phyloP scores from a whole-genome alignment of 2,113 vertebrate genomes.

The Saimiri boliviensis region DNA sequence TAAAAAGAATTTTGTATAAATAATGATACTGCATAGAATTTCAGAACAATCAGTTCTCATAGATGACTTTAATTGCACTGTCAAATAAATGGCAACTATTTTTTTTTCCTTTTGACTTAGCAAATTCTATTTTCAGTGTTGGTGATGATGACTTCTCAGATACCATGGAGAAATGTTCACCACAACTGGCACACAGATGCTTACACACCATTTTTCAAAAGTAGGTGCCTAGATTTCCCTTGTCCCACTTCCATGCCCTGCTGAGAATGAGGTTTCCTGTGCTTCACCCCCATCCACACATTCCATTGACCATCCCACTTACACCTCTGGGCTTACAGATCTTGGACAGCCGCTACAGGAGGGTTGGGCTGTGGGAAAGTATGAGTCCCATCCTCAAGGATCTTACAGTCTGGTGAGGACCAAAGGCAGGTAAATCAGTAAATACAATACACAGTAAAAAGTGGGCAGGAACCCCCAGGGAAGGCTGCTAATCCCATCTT shows the following conservation, averaged over 20 bases:
- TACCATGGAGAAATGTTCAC: neutral
- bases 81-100: neutral
- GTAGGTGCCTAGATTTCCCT: neutral
- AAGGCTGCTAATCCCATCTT: neutral
- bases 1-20: neutral
- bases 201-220: neutral
- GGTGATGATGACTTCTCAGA: neutral
- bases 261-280: neutral
- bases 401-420: neutral
- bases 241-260: neutral
- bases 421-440: neutral
- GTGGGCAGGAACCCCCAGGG: neutral
- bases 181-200: neutral
- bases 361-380: neutral
- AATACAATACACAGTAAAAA: neutral
- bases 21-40: neutral
- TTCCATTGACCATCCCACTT: neutral
- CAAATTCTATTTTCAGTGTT: neutral
- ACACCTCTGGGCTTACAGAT: neutral
- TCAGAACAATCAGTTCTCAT: neutral
- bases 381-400: neutral
- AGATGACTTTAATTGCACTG: neutral
- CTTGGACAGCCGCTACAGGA: neutral
- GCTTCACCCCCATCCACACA: neutral
- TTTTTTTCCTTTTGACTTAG: neutral